A percentile compares a stretch with the other conserved stretches of the same genome.
These are phyloP conservation scores for Paralichthys olivaceus DNA, from an alignment of 2,113 vertebrate species.

Conservation along the genomic window DNA sequence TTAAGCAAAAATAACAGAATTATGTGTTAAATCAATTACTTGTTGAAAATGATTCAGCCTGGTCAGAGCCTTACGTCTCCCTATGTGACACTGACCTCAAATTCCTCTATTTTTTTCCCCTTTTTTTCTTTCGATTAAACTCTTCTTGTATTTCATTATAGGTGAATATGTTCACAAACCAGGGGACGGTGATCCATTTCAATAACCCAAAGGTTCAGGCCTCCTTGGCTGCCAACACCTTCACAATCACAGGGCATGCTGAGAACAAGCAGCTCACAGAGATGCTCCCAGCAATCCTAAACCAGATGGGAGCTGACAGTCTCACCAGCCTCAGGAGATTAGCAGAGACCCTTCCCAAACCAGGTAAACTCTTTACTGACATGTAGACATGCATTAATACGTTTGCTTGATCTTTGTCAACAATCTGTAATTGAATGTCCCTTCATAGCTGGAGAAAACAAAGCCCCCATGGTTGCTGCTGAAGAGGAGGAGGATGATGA, in stretches of 20 bases:
- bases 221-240: conserved; percentile 96
- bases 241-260: conserved; percentile 96
- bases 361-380: conserved; percentile 73
- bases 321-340: conserved; percentile 94
- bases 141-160: conserved; percentile 47
- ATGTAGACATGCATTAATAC: background rate
- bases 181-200: conserved; percentile 98
- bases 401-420: background rate
- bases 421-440: background rate
- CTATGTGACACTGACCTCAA: background rate
- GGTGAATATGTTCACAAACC: conserved; percentile 99
- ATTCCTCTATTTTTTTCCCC: conserved; percentile 14
- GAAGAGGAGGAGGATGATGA: conserved; percentile 95
- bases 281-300: conserved; percentile 97
- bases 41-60: background rate
- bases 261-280: conserved; percentile 98
- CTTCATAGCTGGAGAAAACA: conserved; percentile 88
- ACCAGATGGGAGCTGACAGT: conserved; percentile 96
- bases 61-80: background rate
- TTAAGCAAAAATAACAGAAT: no score
- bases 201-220: conserved; percentile 99
- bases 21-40: background rate
- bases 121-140: conserved; percentile 33
- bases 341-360: conserved; percentile 94
- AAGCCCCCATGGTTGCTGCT: conserved; percentile 88